These are phyloP conservation scores for Hoplias malabaricus DNA, from an alignment of 2,113 vertebrate genomes.

Conservation along the genomic window DNA sequence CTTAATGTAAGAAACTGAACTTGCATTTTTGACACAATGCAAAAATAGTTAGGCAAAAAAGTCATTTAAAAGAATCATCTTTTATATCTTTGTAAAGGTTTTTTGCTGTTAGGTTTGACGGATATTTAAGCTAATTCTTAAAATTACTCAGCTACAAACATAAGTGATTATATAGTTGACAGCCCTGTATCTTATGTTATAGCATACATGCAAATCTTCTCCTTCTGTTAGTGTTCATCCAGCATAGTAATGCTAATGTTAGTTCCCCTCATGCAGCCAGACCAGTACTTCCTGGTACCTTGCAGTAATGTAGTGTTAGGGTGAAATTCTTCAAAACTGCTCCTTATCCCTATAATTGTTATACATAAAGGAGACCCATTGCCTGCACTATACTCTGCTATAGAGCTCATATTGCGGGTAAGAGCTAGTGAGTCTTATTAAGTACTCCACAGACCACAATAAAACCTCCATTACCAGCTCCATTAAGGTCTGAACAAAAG, in stretches of 20 bases:
- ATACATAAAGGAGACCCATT: not conserved
- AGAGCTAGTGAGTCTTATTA: slow-evolving; percentile 47
- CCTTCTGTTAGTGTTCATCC: slow-evolving; percentile 12
- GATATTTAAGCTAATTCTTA: too few species aligned
- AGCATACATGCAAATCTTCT: slow-evolving; percentile 1
- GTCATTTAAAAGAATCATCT: too few species aligned
- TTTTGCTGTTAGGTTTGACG: too few species aligned
- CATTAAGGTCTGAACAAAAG: slow-evolving; percentile 49
- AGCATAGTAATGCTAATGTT: slow-evolving; percentile 19
- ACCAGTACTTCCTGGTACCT: slow-evolving; percentile 15
- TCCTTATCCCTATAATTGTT: not conserved
- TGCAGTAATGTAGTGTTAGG: not conserved
- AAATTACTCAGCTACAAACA: too few species aligned
- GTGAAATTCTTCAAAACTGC: not conserved
- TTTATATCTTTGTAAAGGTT: too few species aligned
- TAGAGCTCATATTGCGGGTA: slow-evolving; percentile 57
- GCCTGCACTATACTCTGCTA: slow-evolving; percentile 5
- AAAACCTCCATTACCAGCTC: slow-evolving; percentile 42
- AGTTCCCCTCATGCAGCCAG: slow-evolving; percentile 42
- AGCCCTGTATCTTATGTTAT: not conserved
- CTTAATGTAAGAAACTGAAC: too few species aligned
- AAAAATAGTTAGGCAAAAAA: too few species aligned
- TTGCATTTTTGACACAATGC: too few species aligned
- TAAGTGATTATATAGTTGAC: not conserved
- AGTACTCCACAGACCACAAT: slow-evolving; percentile 36